phyloP scores from a whole-genome alignment of 1,140 invertebrate genomes.

The Drosophila carrolli region DNA sequence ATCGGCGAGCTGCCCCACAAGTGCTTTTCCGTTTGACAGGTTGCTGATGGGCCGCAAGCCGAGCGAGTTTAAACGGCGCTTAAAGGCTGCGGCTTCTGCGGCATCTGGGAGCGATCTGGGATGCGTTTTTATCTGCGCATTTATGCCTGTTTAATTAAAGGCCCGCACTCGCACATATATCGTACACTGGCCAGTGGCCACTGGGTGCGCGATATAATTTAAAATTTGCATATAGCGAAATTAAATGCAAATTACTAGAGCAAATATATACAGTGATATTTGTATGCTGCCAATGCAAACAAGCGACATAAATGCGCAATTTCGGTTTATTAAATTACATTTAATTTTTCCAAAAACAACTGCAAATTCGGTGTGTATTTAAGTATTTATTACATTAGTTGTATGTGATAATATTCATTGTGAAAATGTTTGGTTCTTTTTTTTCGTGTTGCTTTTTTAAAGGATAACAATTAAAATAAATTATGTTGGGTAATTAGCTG shows the following conservation, averaged over 20 bases:
- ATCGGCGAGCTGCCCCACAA: constrained; percentile 3
- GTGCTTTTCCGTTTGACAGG: constrained; percentile 33
- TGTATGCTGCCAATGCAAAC: constrained; percentile 15
- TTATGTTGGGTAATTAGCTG: constrained; percentile 67
- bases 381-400: constrained; percentile 32
- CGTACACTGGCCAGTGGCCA: background rate
- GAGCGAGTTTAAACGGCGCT: constrained; percentile 36
- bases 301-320: constrained; percentile 41
- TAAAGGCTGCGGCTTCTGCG: constrained; percentile 43
- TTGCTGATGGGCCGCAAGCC: constrained; percentile 28
- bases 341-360: constrained; percentile 51
- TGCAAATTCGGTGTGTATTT: constrained; percentile 6
- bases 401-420: constrained; percentile 4
- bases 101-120: constrained; percentile 17
- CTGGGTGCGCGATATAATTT: constrained; percentile 39
- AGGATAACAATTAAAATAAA: constrained; percentile 58
- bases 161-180: background rate
- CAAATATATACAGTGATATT: constrained; percentile 49
- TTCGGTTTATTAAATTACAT: constrained; percentile 67
- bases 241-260: constrained; percentile 64
- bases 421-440: constrained; percentile 4
- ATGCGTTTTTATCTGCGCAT: constrained; percentile 20
- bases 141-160: constrained; percentile 67
- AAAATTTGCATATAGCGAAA: constrained; percentile 66
- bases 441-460: constrained; percentile 13